phyloP scores from a whole-genome alignment of 2,797 vertebrate species.

The Novumbra hubbsi region DNA sequence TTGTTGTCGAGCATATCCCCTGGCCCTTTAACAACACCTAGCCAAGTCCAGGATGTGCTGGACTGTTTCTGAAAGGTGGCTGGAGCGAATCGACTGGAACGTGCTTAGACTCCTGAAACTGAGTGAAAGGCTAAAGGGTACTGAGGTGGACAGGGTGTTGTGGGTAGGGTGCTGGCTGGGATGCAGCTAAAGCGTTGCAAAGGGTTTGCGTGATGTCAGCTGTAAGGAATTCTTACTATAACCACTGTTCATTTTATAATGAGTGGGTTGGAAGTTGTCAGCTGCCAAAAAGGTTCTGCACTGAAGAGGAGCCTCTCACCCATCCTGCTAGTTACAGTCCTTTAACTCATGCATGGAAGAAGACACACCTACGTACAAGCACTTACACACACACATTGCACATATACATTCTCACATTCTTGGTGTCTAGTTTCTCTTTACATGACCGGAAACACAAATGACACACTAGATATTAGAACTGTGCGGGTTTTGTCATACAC shows the following conservation, averaged over 20 bases:
- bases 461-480: not conserved
- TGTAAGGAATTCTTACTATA: constrained; percentile 43
- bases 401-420: not conserved
- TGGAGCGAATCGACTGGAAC: constrained; percentile 10
- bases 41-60: not conserved
- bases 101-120: constrained; percentile 22
- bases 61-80: constrained; percentile 36
- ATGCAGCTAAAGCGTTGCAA: constrained; percentile 46
- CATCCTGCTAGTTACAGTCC: not conserved
- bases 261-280: not conserved
- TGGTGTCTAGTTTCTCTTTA: not conserved
- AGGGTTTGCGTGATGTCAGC: constrained; percentile 44
- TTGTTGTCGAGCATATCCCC: constrained; percentile 7
- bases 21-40: not conserved
- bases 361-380: constrained; percentile 4
- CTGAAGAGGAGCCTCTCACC: not conserved
- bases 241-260: constrained; percentile 41
- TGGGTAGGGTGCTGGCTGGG: constrained; percentile 34
- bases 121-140: not conserved
- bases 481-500: not conserved
- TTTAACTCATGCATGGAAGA: not conserved
- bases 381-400: not conserved
- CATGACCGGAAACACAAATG: not conserved
- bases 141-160: not conserved
- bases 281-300: not conserved